Evolutionary conservation across 2,113 vertebrate species (phyloP).

Genomic region (Meriones unguiculatus): DNA sequence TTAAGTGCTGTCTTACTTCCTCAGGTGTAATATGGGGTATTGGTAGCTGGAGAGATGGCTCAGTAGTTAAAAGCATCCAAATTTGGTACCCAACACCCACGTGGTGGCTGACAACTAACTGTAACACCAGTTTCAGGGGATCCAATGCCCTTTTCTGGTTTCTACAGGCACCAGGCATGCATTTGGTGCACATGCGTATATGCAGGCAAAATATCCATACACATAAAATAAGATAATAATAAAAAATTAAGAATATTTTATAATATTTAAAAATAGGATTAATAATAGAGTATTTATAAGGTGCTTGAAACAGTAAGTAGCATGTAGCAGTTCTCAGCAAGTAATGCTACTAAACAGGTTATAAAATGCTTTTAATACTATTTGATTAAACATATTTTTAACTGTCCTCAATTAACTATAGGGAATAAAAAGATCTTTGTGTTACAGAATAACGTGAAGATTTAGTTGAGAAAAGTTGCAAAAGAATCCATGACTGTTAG

Average conservation of each 20-base stretch:
- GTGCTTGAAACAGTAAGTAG: background rate
- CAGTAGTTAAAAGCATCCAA: background rate
- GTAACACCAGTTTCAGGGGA: background rate
- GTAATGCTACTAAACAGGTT: background rate
- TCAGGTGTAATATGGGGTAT: background rate
- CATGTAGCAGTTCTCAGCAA: background rate
- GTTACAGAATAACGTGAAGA: background rate
- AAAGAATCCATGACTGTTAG: background rate
- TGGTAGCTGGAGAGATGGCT: background rate
- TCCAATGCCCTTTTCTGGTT: background rate
- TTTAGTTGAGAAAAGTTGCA: background rate
- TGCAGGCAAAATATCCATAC: background rate
- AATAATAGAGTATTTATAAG: background rate
- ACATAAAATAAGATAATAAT: background rate
- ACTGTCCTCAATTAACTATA: background rate
- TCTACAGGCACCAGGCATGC: background rate
- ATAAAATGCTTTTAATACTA: conserved; percentile 2
- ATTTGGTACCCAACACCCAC: background rate
- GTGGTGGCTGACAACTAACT: background rate
- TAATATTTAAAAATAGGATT: background rate
- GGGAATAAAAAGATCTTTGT: background rate
- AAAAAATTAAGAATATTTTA: background rate
- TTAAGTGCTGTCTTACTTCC: background rate
- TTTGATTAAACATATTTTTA: background rate
- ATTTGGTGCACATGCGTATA: background rate